Conservation (phyloP, 2,888 invertebrate genomes). For the Philereme transversata region DNA sequence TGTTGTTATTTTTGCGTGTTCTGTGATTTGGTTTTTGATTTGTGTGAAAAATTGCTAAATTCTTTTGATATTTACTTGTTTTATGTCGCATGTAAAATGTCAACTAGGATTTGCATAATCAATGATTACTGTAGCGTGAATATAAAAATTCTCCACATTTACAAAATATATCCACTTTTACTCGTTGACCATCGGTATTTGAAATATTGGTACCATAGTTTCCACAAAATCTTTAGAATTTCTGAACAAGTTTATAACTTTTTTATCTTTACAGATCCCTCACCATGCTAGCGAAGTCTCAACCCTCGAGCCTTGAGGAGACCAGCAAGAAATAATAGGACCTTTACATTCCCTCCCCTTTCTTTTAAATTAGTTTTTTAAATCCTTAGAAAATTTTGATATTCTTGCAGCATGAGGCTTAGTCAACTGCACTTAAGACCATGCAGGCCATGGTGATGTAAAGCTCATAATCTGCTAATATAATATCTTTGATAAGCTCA, state of each 20-base stretch:
- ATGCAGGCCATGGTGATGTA: background rate
- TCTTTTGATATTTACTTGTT: constrained; percentile 5
- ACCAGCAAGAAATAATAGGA: constrained; percentile 61
- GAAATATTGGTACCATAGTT: constrained; percentile 7
- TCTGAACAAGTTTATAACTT: background rate
- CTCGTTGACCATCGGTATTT: background rate
- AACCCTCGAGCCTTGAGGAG: constrained; percentile 70
- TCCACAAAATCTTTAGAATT: background rate
- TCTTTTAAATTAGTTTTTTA: constrained; percentile 32
- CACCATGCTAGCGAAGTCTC: constrained; percentile 73
- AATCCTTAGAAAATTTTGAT: constrained; percentile 29
- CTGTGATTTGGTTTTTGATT: constrained; percentile 21
- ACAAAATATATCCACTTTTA: background rate
- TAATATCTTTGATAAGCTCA: too few species aligned
- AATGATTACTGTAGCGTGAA: background rate
- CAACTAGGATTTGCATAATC: background rate
- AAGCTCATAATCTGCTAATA: too few species aligned
- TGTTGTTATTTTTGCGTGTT: constrained; percentile 22
- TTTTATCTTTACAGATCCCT: constrained; percentile 69
- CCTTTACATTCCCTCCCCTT: constrained; percentile 35
- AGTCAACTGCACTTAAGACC: constrained; percentile 31
- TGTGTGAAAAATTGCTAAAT: constrained; percentile 27
- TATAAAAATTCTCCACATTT: background rate
- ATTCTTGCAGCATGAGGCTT: constrained; percentile 43
- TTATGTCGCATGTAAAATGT: constrained; percentile 6